Evolutionary conservation across 2,888 invertebrate species (phyloP), one percentile per base, ranked within the genome.

Genomic region (Lymantria dispar): DNA sequence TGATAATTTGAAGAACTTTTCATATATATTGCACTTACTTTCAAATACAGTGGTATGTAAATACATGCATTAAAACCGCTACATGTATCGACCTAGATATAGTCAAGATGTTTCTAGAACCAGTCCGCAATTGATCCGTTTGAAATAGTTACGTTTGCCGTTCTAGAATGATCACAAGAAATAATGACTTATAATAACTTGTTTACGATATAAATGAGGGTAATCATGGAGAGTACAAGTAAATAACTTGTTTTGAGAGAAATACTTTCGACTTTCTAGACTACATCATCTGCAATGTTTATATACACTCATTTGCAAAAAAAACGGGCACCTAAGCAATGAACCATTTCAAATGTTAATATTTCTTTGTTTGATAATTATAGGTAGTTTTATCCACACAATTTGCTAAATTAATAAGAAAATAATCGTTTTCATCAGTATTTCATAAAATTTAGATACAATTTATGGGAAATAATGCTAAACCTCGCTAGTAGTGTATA

Each of bases 61-160:
- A 45, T 65, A 70, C 56, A 70, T 75, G 72, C 72, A 72, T 64
- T 45, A 49, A 54, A 68, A 72, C 79, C 78, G 78, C 71, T 80
- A 77, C 45, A 50, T 48, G 67, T 53, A 62, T 55, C 69, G 75
- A 70, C 75, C 72, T 51, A 80, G 74, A 68, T 72, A 55, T 41
- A 33, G 37, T 53, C 52, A 52, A 63, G 62, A 67, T 64, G 60
- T 61, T 59, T 64, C 61, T 58, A 65, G 60, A 70, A 70, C 70
- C 61, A 62, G 64, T 63, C 63, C 60, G 50, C 14, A 45, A 59
- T 58, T 53, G 57, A 66, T 48, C n/a, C 47, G 41, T 13, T 52
- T 55, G 50, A 56, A 61, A 68, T 64, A 64, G 69, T 72, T 69
- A 68, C 15, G 55, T 54, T 15, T 40, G 40, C 31, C 36, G 13